Conservation (phyloP, 2,888 invertebrate species). For the Hydrotaea cyrtoneurina region DNA sequence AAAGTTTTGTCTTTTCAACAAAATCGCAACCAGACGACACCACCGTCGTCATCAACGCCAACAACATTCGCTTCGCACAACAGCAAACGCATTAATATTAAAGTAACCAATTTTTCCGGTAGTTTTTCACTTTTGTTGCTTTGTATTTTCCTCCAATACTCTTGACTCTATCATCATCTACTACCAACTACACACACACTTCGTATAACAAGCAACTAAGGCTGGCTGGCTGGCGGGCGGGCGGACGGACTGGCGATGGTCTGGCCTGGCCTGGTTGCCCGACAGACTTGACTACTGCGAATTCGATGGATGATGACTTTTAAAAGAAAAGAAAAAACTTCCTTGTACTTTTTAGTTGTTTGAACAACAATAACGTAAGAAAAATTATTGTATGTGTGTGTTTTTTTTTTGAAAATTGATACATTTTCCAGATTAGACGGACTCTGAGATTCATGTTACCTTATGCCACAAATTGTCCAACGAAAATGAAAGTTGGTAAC, state of each 20-base stretch:
- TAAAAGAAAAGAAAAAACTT: background rate
- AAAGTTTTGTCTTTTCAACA: too few species aligned
- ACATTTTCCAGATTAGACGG: conserved; percentile 6
- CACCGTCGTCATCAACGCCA: background rate
- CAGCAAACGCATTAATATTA: conserved; percentile 12
- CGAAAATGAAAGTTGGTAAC: conserved; percentile 28
- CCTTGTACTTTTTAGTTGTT: conserved; percentile 8
- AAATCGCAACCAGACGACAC: too few species aligned
- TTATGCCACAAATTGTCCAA: background rate
- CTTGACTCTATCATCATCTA: conserved; percentile 37
- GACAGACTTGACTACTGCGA: background rate
- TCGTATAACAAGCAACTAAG: background rate
- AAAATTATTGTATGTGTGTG: background rate
- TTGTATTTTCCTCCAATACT: conserved; percentile 5
- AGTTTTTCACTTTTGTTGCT: conserved; percentile 43
- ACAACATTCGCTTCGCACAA: conserved; percentile 1
- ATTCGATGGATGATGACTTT: background rate
- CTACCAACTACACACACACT: conserved; percentile 22
- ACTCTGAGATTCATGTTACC: conserved; percentile 6
- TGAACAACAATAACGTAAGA: background rate
- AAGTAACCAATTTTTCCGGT: conserved; percentile 54
- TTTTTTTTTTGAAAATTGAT: conserved; percentile 25
- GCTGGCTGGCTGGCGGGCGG: background rate
- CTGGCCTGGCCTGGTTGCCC: background rate
- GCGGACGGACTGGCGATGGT: background rate